Conservation (phyloP, 2,797 vertebrate species). For the Cuniculus paca region DNA sequence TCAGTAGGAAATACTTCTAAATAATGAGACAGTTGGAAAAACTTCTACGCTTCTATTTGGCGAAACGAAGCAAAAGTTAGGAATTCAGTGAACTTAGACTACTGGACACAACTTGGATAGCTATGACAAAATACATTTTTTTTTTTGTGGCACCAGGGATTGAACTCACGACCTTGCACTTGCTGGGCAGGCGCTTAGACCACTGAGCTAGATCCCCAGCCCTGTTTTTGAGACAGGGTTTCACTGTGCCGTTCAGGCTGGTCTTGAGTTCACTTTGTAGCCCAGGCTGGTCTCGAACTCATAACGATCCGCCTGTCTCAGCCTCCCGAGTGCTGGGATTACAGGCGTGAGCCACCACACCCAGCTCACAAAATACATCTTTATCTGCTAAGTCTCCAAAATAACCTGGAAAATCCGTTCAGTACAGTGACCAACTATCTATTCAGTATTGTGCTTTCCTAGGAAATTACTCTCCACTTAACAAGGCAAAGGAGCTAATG, state of each 20-base stretch:
- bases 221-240: no score
- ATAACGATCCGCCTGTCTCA: no score
- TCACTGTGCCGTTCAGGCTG: no score
- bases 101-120: slow-evolving; percentile 6
- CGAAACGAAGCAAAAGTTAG: slow-evolving; percentile 1
- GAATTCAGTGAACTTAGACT: background rate
- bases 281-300: no score
- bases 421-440: background rate
- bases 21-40: background rate
- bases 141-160: no score
- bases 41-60: background rate
- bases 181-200: no score
- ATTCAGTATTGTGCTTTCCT: background rate
- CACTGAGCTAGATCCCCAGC: no score
- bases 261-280: no score
- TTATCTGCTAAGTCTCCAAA: slow-evolving; percentile 15
- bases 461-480: background rate
- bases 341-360: no score
- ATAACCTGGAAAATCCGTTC: slow-evolving; percentile 26
- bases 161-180: no score
- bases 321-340: no score
- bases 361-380: background rate
- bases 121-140: background rate
- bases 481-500: background rate
- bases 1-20: slow-evolving; percentile 43